Conservation (phyloP, 64 coral and sea anemone genomes). For the Pocillopora damicornis region DNA sequence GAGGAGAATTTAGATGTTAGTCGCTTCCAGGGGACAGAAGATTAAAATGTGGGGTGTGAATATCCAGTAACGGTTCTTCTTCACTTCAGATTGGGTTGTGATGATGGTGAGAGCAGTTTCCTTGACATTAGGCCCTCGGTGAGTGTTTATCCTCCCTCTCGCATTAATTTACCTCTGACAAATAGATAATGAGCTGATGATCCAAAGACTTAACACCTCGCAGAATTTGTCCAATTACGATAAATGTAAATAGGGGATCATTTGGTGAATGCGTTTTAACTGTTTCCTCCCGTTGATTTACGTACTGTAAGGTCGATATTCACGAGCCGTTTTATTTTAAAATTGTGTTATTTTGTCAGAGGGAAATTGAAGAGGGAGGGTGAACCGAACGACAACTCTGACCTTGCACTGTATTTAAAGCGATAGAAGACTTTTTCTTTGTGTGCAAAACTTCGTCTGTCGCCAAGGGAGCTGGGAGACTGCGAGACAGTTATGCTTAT, state of each 20-base stretch:
- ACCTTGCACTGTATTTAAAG: neutral
- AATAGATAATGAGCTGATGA: neutral
- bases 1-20: too few species aligned
- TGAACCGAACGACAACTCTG: conserved; percentile 28
- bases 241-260: neutral
- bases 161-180: conserved; percentile 26
- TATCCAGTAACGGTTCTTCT: neutral
- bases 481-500: too few species aligned
- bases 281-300: conserved; percentile 6
- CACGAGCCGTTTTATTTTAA: neutral
- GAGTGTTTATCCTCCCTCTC: conserved; percentile 19
- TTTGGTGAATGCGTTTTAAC: neutral
- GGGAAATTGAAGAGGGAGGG: conserved; percentile 26
- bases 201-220: neutral
- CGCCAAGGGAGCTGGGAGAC: too few species aligned
- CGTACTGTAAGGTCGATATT: neutral
- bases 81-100: conserved; percentile 40
- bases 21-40: too few species aligned
- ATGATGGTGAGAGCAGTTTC: conserved; percentile 27
- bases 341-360: conserved; percentile 39
- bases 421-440: neutral
- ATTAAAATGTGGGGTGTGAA: neutral
- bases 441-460: neutral
- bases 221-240: neutral
- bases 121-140: conserved; percentile 30